Conservation (phyloP, 2,888 invertebrate genomes). For the Cephalotes varians region DNA sequence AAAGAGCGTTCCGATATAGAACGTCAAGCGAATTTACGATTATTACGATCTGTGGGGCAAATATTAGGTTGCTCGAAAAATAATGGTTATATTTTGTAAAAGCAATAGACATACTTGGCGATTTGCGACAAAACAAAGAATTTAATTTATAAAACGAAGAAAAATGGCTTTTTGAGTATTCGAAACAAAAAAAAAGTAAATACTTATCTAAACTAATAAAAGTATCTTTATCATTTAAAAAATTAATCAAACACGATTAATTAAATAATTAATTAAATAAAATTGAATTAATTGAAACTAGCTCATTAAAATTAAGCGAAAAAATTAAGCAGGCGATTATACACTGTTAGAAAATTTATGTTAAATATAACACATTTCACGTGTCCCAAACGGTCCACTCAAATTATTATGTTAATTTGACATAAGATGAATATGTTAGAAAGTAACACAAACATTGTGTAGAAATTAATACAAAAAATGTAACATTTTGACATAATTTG, state of each 20-base stretch:
- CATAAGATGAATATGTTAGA: too few relatives aligned
- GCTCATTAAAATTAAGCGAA: background rate
- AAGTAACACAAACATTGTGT: too few relatives aligned
- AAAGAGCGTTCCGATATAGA: slow-evolving; percentile 28
- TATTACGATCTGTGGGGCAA: slow-evolving; percentile 66
- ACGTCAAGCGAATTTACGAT: slow-evolving; percentile 67
- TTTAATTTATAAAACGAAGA: slow-evolving; percentile 4
- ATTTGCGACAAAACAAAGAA: slow-evolving; percentile 5
- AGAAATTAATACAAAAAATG: too few relatives aligned
- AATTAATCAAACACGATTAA: too few relatives aligned
- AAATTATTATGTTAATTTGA: too few relatives aligned
- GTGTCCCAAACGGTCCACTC: too few relatives aligned
- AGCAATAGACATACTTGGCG: background rate
- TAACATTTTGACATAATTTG: too few relatives aligned
- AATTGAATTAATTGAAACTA: background rate
- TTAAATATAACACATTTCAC: too few relatives aligned
- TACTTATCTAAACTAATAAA: too few relatives aligned
- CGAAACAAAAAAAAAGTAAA: background rate
- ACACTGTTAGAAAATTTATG: too few relatives aligned
- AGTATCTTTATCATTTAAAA: background rate
- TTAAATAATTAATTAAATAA: background rate
- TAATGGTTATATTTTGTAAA: background rate
- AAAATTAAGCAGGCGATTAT: background rate
- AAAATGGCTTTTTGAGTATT: background rate
- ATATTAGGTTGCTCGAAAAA: slow-evolving; percentile 55